Evolutionary conservation across 2,113 vertebrate genomes (phyloP), one percentile per base, ranked within the genome.

Genomic region (Equus quagga): DNA sequence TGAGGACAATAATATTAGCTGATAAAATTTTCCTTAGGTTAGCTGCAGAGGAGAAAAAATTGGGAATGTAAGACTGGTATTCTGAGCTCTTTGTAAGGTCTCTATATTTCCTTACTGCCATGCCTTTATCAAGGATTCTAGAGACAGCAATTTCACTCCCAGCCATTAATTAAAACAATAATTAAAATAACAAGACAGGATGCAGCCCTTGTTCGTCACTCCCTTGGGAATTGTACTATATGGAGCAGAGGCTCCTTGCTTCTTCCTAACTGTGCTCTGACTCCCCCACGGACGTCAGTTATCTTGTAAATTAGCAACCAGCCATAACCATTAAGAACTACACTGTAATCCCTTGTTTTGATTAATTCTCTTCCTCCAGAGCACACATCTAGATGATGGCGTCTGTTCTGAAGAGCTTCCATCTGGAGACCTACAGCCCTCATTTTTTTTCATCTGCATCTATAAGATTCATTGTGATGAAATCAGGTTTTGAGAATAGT

Each of bases 401-500:
- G 62, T 93, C 82, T 96, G 36, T 58, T 96, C 85, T 28, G 33
- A 85, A 54, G 33, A 86, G 80, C 54, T 89, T 81, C 94, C 72
- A 93, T 89, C 83, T 94, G 94, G 41, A 96, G 7, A 89, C 44
- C 75, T 76, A 85, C 14, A 85, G 58, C 82, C 96, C 70, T 69
- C 14, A 44, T 36, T 79, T 87, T 92, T 97, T 41, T 36, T 49
- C 73, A 41, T 91, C 97, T 96, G 44, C 5, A 51, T 89, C 89
- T 51, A 33, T 73, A 58, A 94, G 24, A 91, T 65, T 91, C 33
- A 65, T 86, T 88, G 87, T 80, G 94, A 95, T 82, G 97, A 97
- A 1, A 15, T n/a, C 36, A 67, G 26, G 94, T 91, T 98, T 84
- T 97, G 78, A 98, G 98, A 85, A 73, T 8, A 19, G 44, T 62